Percentiles rank a stretch among this genome's conserved stretches.
phyloP scores from a whole-genome alignment of 2,113 vertebrate genomes.

The Strigops habroptila region DNA sequence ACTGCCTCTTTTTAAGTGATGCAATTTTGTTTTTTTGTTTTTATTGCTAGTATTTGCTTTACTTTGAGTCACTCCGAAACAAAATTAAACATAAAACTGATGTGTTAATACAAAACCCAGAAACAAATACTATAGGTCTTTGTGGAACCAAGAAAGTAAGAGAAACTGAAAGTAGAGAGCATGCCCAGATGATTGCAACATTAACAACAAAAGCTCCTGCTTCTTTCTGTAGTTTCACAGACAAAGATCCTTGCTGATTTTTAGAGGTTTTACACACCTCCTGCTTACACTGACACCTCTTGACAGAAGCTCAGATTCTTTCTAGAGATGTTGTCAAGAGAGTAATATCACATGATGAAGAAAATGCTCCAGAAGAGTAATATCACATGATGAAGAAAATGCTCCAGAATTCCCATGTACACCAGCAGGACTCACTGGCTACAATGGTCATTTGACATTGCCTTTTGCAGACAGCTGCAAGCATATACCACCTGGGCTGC shows the following conservation, averaged over 20 bases:
- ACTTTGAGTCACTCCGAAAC: neutral
- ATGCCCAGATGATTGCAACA: neutral
- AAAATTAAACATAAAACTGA: neutral
- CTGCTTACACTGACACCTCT: neutral
- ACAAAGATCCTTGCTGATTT: neutral
- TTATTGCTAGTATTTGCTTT: neutral
- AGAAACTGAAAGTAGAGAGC: neutral
- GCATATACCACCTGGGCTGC: neutral
- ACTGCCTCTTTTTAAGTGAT: neutral
- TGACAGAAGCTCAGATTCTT: neutral
- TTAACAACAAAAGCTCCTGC: neutral
- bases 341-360: neutral
- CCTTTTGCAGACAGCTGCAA: neutral
- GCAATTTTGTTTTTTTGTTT: neutral
- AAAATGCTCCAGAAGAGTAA: neutral
- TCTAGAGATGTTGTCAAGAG: neutral
- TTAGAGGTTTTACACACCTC: neutral
- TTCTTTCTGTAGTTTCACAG: neutral
- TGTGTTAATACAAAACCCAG: neutral
- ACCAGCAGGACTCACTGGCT: neutral
- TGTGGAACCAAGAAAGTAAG: neutral
- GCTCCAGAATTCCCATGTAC: neutral
- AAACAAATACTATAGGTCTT: neutral
- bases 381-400: neutral
- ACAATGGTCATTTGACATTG: neutral